These are phyloP conservation scores for Chiridota heheva DNA, from an alignment of 35 echinoderm and acorn worm species.

Conservation along the genomic window DNA sequence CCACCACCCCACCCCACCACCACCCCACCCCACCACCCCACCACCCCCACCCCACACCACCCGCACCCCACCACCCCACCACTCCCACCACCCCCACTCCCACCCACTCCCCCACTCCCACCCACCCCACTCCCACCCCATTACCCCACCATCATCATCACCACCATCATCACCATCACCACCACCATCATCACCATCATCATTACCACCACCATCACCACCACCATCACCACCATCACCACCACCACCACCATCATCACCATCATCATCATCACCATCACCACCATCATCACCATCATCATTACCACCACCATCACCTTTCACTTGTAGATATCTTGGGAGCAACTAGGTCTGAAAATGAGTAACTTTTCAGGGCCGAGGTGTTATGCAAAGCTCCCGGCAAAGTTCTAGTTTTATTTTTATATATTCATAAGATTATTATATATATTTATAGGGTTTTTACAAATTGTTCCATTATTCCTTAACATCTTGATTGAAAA, in stretches of 20 bases:
- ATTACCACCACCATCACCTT: too few relatives aligned
- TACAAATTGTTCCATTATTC: too few relatives aligned
- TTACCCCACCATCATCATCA: slow-evolving; percentile 14
- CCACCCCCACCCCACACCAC: neutral
- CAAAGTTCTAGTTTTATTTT: too few relatives aligned
- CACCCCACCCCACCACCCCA: neutral
- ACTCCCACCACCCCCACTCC: slow-evolving; percentile 14
- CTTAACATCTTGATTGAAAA: too few relatives aligned
- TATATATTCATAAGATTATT: too few relatives aligned
- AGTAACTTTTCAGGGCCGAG: too few relatives aligned
- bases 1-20: neutral
- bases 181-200: slow-evolving; percentile 3
- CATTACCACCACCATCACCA: slow-evolving; percentile 2
- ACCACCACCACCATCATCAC: neutral
- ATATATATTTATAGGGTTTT: too few relatives aligned
- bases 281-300: neutral
- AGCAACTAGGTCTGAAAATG: too few relatives aligned
- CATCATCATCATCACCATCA: slow-evolving; percentile 4
- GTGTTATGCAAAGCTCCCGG: too few relatives aligned
- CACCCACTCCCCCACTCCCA: slow-evolving; percentile 2
- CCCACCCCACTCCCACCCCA: neutral
- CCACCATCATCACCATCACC: slow-evolving; percentile 1
- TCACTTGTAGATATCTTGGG: too few relatives aligned
- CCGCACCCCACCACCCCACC: neutral
- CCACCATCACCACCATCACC: neutral